phyloP scores from a whole-genome alignment of 2,113 vertebrate species.

The Channa argus region DNA sequence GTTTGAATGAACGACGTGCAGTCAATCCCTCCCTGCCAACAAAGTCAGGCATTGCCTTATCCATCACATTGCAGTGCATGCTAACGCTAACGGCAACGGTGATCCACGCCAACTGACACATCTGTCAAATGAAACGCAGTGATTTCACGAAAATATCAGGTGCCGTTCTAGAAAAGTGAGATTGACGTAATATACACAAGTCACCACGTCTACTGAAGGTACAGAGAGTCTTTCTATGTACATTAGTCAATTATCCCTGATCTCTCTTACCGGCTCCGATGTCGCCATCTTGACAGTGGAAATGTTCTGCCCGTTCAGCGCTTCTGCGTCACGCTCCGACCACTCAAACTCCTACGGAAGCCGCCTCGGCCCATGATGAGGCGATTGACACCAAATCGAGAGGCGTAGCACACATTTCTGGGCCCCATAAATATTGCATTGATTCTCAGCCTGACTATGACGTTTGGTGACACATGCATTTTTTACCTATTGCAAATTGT shows the following conservation, averaged over 20 bases:
- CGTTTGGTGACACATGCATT: too few species aligned
- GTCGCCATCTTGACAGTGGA: conserved; percentile 87
- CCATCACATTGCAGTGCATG: conserved; percentile 65
- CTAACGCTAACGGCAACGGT: conserved; percentile 74
- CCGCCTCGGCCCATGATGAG: conserved; percentile 24
- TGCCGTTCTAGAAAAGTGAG: neutral
- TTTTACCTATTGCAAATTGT: too few species aligned
- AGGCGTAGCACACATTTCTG: neutral
- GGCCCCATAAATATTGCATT: too few species aligned
- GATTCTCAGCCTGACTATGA: too few species aligned
- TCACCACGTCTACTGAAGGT: fast-evolving
- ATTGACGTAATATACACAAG: too few species aligned
- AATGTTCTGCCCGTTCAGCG: conserved; percentile 75
- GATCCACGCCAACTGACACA: conserved; percentile 49
- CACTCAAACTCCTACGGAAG: conserved; percentile 76
- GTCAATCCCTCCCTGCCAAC: conserved; percentile 70
- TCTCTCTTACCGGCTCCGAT: conserved; percentile 87
- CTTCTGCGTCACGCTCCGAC: conserved; percentile 77
- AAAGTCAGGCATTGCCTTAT: conserved; percentile 65
- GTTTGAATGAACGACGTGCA: conserved; percentile 67
- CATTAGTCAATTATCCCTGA: conserved; percentile 11
- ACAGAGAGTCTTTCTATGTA: neutral
- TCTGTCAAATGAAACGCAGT: neutral
- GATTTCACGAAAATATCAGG: neutral
- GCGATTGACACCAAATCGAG: neutral